These are phyloP conservation scores for Petrocephalus microphthalmus DNA, from an alignment of 2,113 vertebrate genomes.

Conservation along the genomic window DNA sequence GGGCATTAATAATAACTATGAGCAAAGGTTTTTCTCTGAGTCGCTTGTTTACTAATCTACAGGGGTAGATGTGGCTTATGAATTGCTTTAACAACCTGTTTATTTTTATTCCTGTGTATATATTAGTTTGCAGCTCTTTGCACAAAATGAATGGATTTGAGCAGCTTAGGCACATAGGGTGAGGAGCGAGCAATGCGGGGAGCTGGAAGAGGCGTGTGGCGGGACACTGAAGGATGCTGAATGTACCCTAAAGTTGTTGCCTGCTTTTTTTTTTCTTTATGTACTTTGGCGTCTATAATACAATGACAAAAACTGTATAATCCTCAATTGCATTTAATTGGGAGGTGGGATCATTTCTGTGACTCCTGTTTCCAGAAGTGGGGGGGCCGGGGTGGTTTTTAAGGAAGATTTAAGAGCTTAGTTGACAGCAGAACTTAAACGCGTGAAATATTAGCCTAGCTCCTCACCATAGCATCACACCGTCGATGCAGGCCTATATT, in stretches of 20 bases:
- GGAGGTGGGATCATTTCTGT: slow-evolving; percentile 51
- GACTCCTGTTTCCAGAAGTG: slow-evolving; percentile 56
- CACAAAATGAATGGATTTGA: slow-evolving; percentile 65
- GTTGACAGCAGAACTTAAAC: slow-evolving; percentile 33
- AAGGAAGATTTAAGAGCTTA: slow-evolving; percentile 31
- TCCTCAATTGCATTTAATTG: slow-evolving; percentile 34
- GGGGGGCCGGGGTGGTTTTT: slow-evolving; percentile 24
- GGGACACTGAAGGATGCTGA: slow-evolving; percentile 44
- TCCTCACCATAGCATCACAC: slow-evolving; percentile 33
- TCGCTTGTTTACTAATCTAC: slow-evolving; percentile 66
- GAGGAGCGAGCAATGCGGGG: slow-evolving; percentile 39
- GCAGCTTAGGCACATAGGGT: slow-evolving; percentile 28
- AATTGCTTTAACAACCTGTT: slow-evolving; percentile 43
- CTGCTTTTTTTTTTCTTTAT: slow-evolving; percentile 11
- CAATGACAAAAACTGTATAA: slow-evolving; percentile 38
- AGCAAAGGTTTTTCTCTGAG: slow-evolving; percentile 70
- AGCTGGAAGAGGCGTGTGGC: slow-evolving; percentile 40
- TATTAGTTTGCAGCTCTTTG: slow-evolving; percentile 82
- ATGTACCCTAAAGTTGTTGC: slow-evolving; percentile 53
- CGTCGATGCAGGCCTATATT: slow-evolving; percentile 34
- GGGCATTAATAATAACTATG: slow-evolving; percentile 31
- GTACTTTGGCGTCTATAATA: slow-evolving; percentile 36
- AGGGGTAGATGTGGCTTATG: slow-evolving; percentile 53
- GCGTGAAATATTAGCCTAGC: slow-evolving; percentile 32
- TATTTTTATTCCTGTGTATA: slow-evolving; percentile 63